Conservation (phyloP, 1,140 invertebrate genomes). For the Gryon sp. region DNA sequence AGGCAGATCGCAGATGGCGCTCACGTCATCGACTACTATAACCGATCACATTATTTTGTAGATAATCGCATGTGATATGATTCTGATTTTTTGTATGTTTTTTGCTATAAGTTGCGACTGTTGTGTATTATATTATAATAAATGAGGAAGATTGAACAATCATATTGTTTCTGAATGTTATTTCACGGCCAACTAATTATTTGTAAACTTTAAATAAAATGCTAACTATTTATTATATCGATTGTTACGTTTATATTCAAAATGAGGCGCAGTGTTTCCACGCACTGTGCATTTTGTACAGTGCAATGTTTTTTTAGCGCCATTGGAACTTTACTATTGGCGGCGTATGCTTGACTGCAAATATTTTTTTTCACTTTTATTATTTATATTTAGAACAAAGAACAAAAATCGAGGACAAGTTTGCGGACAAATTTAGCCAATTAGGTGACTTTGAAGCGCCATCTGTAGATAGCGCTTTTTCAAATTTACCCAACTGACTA, state of each 20-base stretch:
- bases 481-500: too few species aligned
- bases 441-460: too few species aligned
- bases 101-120: slow-evolving; percentile 27
- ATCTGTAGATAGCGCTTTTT: background rate
- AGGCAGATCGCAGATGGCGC: background rate
- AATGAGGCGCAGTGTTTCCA: slow-evolving; percentile 51
- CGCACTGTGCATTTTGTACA: slow-evolving; percentile 51
- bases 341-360: background rate
- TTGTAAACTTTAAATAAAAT: slow-evolving; percentile 57
- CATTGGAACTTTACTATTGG: slow-evolving; percentile 33
- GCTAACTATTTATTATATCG: slow-evolving; percentile 63
- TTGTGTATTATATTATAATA: slow-evolving; percentile 52
- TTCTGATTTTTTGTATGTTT: slow-evolving; percentile 50
- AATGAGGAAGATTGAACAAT: slow-evolving; percentile 1
- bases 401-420: too few species aligned
- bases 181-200: slow-evolving; percentile 60
- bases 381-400: slow-evolving; percentile 49
- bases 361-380: slow-evolving; percentile 53
- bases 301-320: slow-evolving; percentile 55
- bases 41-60: slow-evolving; percentile 11
- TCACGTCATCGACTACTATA: background rate
- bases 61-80: slow-evolving; percentile 60
- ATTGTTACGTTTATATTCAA: slow-evolving; percentile 60
- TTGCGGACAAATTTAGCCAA: too few species aligned
- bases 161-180: slow-evolving; percentile 43